Percentiles rank a stretch among this genome's conserved stretches.
Conservation (phyloP, 2,113 vertebrate genomes). For the Actinemys pallida region DNA sequence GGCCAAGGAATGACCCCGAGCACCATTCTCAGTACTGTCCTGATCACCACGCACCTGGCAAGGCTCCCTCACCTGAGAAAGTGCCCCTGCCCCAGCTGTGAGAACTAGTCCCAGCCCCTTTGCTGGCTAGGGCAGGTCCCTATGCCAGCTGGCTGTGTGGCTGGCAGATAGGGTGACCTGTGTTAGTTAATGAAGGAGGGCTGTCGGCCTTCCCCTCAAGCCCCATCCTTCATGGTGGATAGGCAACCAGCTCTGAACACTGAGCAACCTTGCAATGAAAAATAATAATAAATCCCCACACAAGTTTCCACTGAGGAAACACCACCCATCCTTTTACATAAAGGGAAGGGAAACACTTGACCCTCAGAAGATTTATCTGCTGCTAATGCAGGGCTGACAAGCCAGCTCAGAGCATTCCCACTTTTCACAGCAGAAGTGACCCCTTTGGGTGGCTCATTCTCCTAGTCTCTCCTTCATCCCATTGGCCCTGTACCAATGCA, state of each 20-base stretch:
- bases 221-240: background rate
- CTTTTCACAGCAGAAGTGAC: rapidly evolving
- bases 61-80: background rate
- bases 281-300: background rate
- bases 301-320: conserved; percentile 53
- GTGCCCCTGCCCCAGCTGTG: background rate
- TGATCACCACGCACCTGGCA: background rate
- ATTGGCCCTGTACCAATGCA: background rate
- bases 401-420: rapidly evolving
- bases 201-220: background rate
- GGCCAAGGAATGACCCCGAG: background rate
- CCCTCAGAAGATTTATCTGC: background rate
- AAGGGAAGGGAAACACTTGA: conserved; percentile 18
- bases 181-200: background rate
- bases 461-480: background rate
- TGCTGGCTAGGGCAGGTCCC: background rate
- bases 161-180: background rate
- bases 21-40: background rate
- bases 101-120: background rate
- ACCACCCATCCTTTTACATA: conserved; percentile 50
- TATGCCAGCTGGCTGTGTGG: background rate
- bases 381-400: conserved; percentile 8
- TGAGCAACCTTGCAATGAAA: background rate
- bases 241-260: rapidly evolving
- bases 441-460: background rate